Conservation (phyloP, 2,888 invertebrate genomes). For the Sarcophaga rosellei region DNA sequence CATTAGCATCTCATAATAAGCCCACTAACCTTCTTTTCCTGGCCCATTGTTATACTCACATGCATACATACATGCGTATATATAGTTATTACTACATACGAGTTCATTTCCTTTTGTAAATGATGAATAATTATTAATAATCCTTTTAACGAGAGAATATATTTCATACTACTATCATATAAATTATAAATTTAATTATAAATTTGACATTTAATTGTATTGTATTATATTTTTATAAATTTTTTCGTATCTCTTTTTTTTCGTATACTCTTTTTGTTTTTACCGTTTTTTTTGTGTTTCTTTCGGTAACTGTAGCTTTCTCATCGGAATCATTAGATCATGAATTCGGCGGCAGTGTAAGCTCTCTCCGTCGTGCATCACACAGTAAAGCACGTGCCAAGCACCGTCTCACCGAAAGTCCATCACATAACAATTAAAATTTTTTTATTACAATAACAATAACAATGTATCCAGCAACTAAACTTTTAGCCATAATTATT, state of each 20-base stretch:
- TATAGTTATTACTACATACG: too few species aligned
- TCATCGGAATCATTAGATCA: constrained; percentile 82
- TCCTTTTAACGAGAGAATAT: neutral
- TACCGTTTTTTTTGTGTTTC: constrained; percentile 66
- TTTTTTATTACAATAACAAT: neutral
- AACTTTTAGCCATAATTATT: constrained; percentile 26
- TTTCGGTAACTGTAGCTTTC: constrained; percentile 77
- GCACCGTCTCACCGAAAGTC: constrained; percentile 81
- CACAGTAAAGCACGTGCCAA: constrained; percentile 81
- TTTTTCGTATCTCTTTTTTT: constrained; percentile 35
- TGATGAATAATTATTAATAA: neutral
- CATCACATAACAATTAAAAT: constrained; percentile 77
- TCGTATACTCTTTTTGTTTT: constrained; percentile 59
- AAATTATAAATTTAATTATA: constrained; percentile 12
- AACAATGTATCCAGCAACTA: constrained; percentile 64
- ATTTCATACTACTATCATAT: neutral
- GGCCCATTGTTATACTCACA: neutral
- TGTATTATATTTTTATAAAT: neutral
- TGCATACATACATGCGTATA: neutral
- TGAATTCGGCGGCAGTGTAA: constrained; percentile 81
- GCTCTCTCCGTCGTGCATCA: constrained; percentile 81
- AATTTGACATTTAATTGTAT: neutral
- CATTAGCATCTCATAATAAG: neutral
- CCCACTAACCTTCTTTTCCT: constrained; percentile 1
- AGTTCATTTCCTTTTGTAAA: neutral